phyloP scores from a whole-genome alignment of 2,797 vertebrate species.

The Acanthornis magna region DNA sequence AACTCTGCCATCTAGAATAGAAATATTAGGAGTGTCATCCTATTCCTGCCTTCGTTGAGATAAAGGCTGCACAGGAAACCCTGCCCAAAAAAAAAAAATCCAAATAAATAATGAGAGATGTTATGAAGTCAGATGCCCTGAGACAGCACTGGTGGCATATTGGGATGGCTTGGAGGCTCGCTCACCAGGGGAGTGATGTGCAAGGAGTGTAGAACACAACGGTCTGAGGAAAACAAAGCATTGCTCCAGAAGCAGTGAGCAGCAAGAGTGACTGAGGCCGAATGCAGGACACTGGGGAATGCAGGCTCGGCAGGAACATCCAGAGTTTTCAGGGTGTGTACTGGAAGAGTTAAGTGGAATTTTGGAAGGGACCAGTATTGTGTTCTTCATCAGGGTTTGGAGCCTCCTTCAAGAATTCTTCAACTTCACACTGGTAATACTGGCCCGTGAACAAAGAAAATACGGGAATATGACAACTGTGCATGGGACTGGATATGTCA shows the following conservation, averaged over 20 bases:
- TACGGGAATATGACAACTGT: not conserved
- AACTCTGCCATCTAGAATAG: conserved; percentile 33
- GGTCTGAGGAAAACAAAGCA: not conserved
- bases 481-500: not conserved
- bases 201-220: not conserved
- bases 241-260: not conserved
- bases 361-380: not conserved
- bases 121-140: not conserved
- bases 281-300: not conserved
- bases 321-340: not conserved
- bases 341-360: not conserved
- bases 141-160: not conserved
- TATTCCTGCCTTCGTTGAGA: conserved; percentile 16
- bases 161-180: not conserved
- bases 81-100: not conserved
- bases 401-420: not conserved
- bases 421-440: not conserved
- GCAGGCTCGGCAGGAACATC: not conserved
- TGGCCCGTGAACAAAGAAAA: not conserved
- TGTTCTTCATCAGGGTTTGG: not conserved
- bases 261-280: not conserved
- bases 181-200: not conserved
- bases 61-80: not conserved
- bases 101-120: not conserved
- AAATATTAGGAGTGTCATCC: not conserved